Base-by-base conservation (phyloP, 37 sponge, comb jelly and placozoan species). In the Beroe forskalii region DNA sequence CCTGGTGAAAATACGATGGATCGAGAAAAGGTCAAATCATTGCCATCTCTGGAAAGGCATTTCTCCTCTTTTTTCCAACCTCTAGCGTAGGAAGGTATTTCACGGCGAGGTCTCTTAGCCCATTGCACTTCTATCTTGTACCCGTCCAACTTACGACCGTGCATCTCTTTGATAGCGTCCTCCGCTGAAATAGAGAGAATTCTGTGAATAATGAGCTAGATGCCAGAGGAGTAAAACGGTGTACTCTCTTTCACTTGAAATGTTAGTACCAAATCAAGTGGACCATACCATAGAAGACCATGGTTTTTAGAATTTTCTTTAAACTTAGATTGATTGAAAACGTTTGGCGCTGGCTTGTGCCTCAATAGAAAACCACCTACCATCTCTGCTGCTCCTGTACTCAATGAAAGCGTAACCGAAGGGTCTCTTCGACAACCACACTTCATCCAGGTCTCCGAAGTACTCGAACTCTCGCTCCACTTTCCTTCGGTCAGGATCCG, bases 381-480 rank as follows among this genome's bases (percentile, higher is more conserved):
- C 86, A 23, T 80, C 86, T 44, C 86, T 41, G 35, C 86, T 80
- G 55, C 55, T 23, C 0, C 37, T 41, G 55, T 28, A 80, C 86
- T 80, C 86, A 43, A 80, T 80, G 30, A 80, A 80, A 22, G 86
- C 86, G 86, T 80, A 80, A 38, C 86, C 86, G 30, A 80, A 80
- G 86, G 86, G 86, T 42, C 86, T 23, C 27, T 80, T 80, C 35
- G 86, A 80, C 28, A 80, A 38, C 86, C 86, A 80, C 43, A 80
- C 86, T 43, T 80, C 86, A 30, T 80, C 86, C 25, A 80, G 86
- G 1, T 80, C 86, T n/a, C 86, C 86, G 55, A 38, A 80, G 55
- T 80, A 80, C 86, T 80, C 40, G 86, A 80, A 80, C 86, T 80
- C 86, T 80, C 40, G 12, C 30, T 80, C 86, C n/a, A 80, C 86